Evolutionary conservation across 2,113 vertebrate species (phyloP).

Genomic region (Dromaius novaehollandiae): DNA sequence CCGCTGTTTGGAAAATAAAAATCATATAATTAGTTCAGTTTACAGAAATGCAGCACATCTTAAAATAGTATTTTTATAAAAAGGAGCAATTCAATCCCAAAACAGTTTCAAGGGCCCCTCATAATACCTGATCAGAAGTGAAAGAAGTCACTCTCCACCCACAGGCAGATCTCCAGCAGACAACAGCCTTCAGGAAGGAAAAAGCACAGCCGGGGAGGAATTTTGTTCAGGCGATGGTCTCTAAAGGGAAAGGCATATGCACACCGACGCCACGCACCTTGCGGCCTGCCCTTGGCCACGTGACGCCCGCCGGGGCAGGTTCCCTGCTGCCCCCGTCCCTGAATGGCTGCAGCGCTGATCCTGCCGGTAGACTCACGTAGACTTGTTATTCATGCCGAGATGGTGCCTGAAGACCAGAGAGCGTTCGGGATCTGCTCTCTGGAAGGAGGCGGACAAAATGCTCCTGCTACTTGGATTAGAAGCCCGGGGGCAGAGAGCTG

Average conservation of each 20-base stretch:
- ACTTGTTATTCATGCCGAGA: not conserved
- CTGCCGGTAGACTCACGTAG: not conserved
- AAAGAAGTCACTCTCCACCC: not conserved
- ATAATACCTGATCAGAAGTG: not conserved
- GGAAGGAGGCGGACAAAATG: not conserved
- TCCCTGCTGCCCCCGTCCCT: not conserved
- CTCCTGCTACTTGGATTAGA: not conserved
- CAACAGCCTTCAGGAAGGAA: constrained; percentile 29
- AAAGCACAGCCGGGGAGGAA: not conserved
- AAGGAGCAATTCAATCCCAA: not conserved
- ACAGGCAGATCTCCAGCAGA: not conserved
- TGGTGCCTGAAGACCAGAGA: not conserved
- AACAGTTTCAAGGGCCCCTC: not conserved
- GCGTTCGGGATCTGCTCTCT: not conserved
- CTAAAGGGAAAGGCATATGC: constrained; percentile 7
- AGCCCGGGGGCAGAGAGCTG: not conserved
- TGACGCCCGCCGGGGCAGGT: not conserved
- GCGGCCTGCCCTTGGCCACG: constrained; percentile 1
- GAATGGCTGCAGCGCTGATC: not conserved
- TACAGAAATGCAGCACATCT: not conserved
- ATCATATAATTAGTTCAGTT: not conserved
- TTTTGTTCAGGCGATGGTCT: not conserved
- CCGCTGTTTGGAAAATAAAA: not conserved
- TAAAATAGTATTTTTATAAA: not conserved
- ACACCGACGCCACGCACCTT: not conserved